Base-by-base conservation (phyloP, 30 jellyfish, hydroid and myxozoan genomes). In the Hydractinia echinata region DNA sequence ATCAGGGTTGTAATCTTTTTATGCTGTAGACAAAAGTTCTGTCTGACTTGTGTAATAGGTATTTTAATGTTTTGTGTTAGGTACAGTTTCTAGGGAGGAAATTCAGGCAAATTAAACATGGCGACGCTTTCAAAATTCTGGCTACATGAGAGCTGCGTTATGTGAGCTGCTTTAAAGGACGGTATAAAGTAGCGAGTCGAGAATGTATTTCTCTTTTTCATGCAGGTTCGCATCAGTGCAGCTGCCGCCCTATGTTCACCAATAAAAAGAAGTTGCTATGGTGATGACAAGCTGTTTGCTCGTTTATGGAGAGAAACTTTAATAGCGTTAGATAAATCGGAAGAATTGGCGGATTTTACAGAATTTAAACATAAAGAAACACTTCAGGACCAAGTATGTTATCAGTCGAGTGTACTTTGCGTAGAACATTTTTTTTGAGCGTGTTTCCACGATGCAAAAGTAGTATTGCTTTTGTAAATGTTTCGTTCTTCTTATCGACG, bases 211-310 rank as follows among this genome's bases (percentile, higher is more conserved):
- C 11, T 10, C 44, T 66, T 72, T 48, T 51, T 82, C 58, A 76
- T 79, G 14, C 72, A 90, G 97, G 98, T 91, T 13, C 96, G 98
- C 50, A 86, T 91, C 58, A 86, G 98, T 64, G 98, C 98, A 9
- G 96, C 94, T 13, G 60, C 62, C n/a, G 98, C 98, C 49, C 93
- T 91, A 61, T 21, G 86, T 44, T 54, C 95, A 11, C 86, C 87
- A 5, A 71, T 58, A 18, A 15, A 8, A 49, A 72, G 98, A 51
- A 66, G 67, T 6, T 54, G 56, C 16, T 91, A 77, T 79, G 98
- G 98, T 5, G 74, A 76, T 61, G 87, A 66, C 6, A 55, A 54
- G 13, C 53, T 79, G 70, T 86, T 91, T 67, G 51, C 52, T 11
- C 66, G 55, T 52, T 61, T 84, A 13, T 91, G 98, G 98, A 68